These are phyloP conservation scores for Actias luna DNA, from an alignment of 2,888 invertebrate genomes.

Conservation along the genomic window DNA sequence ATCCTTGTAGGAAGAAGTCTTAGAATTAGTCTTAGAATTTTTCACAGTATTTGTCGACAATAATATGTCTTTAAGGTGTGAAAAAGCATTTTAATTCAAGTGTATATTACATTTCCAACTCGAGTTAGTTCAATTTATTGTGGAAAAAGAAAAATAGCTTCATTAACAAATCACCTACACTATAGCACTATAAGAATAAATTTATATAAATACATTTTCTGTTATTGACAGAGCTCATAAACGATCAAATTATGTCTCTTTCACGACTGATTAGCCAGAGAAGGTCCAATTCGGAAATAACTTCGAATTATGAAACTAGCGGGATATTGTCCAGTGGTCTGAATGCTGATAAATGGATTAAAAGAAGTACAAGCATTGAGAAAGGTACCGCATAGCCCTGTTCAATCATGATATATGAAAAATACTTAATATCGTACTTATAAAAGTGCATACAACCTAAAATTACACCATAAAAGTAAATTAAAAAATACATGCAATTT, in stretches of 20 bases:
- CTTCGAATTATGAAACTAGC: slow-evolving; percentile 21
- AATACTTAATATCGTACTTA: neutral
- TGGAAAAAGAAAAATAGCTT: no score
- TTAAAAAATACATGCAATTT: no score
- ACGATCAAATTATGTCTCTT: slow-evolving; percentile 20
- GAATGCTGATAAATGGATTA: slow-evolving; percentile 53
- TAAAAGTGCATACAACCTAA: no score
- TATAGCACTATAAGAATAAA: neutral
- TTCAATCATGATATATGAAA: neutral
- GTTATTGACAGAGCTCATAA: slow-evolving; percentile 12
- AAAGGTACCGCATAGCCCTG: slow-evolving; percentile 22
- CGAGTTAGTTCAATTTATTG: no score
- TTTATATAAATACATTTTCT: neutral
- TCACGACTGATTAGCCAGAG: slow-evolving; percentile 31
- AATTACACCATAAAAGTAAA: no score
- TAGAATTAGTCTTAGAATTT: no score
- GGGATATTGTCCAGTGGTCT: slow-evolving; percentile 42
- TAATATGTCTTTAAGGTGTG: no score
- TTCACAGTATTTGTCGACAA: no score
- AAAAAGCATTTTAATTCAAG: no score
- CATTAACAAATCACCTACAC: neutral
- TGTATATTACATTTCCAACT: no score
- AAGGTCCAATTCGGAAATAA: slow-evolving; percentile 20
- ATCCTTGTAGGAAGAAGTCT: no score
- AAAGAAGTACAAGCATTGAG: slow-evolving; percentile 34